A percentile compares a stretch with the other conserved stretches of the same genome.
These are phyloP conservation scores for Phoxinus dragarum DNA, from an alignment of 2,797 vertebrate genomes.

Conservation along the genomic window DNA sequence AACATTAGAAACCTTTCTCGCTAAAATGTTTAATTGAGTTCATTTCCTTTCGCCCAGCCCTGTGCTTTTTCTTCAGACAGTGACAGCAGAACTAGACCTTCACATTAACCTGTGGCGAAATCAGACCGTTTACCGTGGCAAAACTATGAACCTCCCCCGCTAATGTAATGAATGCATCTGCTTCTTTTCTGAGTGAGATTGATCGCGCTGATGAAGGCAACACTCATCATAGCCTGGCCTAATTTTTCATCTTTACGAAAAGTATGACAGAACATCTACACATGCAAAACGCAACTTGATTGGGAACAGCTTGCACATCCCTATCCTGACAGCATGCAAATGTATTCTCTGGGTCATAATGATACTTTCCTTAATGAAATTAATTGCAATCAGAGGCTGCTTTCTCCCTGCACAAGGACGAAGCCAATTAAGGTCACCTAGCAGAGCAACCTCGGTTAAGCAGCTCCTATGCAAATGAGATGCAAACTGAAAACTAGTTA, in stretches of 20 bases:
- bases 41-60: not conserved
- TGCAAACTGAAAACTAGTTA: constrained; percentile 83
- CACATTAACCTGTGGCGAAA: constrained; percentile 43
- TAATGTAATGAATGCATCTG: constrained; percentile 57
- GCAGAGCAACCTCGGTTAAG: constrained; percentile 79
- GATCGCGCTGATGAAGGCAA: constrained; percentile 58
- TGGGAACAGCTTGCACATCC: constrained; percentile 64
- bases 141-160: constrained; percentile 34
- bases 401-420: constrained; percentile 61
- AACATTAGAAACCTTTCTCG: not conserved
- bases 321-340: constrained; percentile 61
- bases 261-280: constrained; percentile 62
- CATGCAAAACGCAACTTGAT: constrained; percentile 59
- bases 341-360: constrained; percentile 63
- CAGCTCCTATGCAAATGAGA: constrained; percentile 81
- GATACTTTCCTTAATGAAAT: constrained; percentile 66
- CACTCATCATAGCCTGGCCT: constrained; percentile 59
- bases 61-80: constrained; percentile 9
- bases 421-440: constrained; percentile 74
- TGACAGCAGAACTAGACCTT: constrained; percentile 24
- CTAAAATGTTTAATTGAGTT: not conserved
- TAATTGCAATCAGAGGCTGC: constrained; percentile 66
- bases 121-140: constrained; percentile 27
- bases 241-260: constrained; percentile 66
- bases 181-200: constrained; percentile 62